Evolutionary conservation across 2,797 vertebrate genomes (phyloP).

Genomic region (Clamator glandarius): DNA sequence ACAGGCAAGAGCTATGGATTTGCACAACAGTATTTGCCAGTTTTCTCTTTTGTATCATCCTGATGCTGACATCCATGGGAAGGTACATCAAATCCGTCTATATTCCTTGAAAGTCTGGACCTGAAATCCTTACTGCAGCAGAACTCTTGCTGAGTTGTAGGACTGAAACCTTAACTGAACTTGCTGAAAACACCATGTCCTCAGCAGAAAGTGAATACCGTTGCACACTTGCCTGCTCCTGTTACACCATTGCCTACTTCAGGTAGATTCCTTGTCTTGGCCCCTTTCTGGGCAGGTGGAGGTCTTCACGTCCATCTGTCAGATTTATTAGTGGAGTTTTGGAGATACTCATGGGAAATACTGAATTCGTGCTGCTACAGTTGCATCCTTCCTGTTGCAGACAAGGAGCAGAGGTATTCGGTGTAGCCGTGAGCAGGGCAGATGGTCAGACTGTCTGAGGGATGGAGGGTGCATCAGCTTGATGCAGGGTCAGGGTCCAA

Average conservation of each 20-base stretch:
- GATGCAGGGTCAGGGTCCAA: not conserved
- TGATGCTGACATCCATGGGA: not conserved
- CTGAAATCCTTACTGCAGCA: not conserved
- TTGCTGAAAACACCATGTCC: not conserved
- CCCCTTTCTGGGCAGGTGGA: not conserved
- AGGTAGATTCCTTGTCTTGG: not conserved
- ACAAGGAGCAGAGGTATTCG: accelerated
- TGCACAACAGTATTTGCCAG: not conserved
- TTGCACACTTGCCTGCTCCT: not conserved
- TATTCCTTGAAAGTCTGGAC: not conserved
- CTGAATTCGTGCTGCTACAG: accelerated
- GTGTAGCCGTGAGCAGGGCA: not conserved
- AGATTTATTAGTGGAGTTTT: not conserved
- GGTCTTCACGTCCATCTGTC: not conserved
- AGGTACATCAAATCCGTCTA: not conserved
- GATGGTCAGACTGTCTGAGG: not conserved
- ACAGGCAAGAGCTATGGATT: not conserved
- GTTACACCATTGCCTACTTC: not conserved
- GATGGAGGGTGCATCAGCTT: not conserved
- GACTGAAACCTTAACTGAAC: not conserved
- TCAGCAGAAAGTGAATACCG: not conserved
- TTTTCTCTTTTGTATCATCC: not conserved
- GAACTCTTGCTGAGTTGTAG: not conserved
- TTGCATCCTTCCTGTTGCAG: not conserved
- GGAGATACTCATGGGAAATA: not conserved